phyloP scores from a whole-genome alignment of 2,888 invertebrate species.

The Stenodera caucasica region DNA sequence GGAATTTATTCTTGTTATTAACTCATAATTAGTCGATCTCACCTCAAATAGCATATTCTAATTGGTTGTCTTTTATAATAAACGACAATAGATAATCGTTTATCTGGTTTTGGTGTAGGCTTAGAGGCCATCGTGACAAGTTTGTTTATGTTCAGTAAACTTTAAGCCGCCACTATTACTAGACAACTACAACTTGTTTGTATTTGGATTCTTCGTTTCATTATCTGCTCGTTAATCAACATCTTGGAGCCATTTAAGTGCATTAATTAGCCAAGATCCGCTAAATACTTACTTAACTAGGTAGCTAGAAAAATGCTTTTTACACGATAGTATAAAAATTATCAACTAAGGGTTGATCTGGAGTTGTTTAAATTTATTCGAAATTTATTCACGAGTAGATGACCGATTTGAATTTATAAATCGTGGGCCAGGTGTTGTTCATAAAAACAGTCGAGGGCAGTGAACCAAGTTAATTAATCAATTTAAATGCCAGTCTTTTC shows the following conservation, averaged over 20 bases:
- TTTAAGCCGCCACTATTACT: constrained; percentile 4
- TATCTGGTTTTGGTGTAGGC: constrained; percentile 8
- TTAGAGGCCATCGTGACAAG: constrained; percentile 13
- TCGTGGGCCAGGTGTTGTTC: not conserved
- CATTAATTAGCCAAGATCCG: constrained; percentile 20
- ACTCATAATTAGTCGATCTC: constrained; percentile 37
- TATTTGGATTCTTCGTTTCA: constrained; percentile 35
- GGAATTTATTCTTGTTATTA: constrained; percentile 31
- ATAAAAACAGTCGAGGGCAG: not conserved
- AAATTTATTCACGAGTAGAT: no score
- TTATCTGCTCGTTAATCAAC: constrained; percentile 33
- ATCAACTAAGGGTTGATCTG: no score
- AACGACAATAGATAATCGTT: constrained; percentile 15
- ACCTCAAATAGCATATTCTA: constrained; percentile 40
- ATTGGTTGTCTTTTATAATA: constrained; percentile 33
- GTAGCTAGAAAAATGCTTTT: not conserved
- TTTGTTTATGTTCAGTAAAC: constrained; percentile 12
- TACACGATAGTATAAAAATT: no score
- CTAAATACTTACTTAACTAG: constrained; percentile 13
- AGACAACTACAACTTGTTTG: constrained; percentile 22
- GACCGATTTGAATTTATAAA: not conserved
- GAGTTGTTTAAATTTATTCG: no score
- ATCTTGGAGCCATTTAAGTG: constrained; percentile 23
- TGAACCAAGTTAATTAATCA: constrained; percentile 2
- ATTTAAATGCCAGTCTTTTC: not conserved